Percentiles rank a stretch among this genome's conserved stretches.
phyloP scores from a whole-genome alignment of 2,113 vertebrate species.

The Catharus fuscescens region DNA sequence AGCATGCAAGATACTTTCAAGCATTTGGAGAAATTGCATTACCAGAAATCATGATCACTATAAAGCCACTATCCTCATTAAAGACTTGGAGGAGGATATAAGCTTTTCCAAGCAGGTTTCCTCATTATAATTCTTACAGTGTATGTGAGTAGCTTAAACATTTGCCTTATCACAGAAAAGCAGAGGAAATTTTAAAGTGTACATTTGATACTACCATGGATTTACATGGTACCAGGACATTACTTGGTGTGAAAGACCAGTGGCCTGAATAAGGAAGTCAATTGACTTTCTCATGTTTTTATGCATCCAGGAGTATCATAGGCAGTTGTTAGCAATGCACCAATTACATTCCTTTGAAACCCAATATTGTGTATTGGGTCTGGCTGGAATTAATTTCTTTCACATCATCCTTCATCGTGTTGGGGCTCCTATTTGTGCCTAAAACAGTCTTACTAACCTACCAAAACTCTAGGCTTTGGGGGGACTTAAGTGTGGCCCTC shows the following conservation, averaged over 20 bases:
- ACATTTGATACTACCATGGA: background rate
- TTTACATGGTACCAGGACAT: background rate
- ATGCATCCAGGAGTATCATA: too few species aligned
- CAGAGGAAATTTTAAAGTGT: background rate
- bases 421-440: background rate
- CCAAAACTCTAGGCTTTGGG: background rate
- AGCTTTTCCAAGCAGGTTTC: slow-evolving; percentile 19
- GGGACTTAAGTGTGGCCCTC: background rate
- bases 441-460: background rate
- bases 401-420: background rate
- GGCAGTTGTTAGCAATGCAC: rapidly evolving
- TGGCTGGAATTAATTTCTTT: background rate
- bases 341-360: background rate
- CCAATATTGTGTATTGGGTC: background rate
- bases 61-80: slow-evolving; percentile 30
- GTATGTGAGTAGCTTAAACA: background rate
- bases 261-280: background rate
- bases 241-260: background rate
- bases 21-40: slow-evolving; percentile 61
- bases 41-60: slow-evolving; percentile 40
- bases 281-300: background rate
- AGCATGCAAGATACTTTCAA: slow-evolving; percentile 44
- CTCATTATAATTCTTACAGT: background rate
- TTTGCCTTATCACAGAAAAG: background rate
- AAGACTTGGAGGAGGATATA: slow-evolving; percentile 24